Conservation (phyloP, 1,140 invertebrate genomes). For the Sitobion miscanthi region DNA sequence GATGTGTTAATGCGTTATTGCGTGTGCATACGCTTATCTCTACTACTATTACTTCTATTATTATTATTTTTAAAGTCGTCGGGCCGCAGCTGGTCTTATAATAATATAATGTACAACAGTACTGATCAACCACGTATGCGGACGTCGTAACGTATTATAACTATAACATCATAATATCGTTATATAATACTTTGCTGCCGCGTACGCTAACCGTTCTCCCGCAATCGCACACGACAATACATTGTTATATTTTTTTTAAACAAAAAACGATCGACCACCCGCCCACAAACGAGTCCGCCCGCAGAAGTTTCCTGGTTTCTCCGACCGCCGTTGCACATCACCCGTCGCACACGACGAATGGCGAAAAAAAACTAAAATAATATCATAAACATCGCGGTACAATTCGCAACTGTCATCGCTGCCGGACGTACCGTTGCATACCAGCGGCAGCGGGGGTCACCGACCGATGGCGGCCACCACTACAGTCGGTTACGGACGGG, state of each 20-base stretch:
- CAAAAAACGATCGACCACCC: background rate
- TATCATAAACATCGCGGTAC: no score
- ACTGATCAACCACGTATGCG: background rate
- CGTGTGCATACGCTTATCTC: background rate
- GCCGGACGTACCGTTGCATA: no score
- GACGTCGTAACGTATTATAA: background rate
- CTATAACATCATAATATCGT: no score
- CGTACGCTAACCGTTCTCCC: background rate
- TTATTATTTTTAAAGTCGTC: background rate
- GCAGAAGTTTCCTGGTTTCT: background rate
- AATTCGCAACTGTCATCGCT: no score
- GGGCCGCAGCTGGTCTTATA: background rate
- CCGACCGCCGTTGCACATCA: background rate
- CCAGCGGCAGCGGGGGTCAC: no score
- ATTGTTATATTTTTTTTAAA: background rate
- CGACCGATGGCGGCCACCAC: background rate
- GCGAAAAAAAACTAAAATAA: no score
- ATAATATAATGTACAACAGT: background rate
- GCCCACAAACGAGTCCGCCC: no score
- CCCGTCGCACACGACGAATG: no score
- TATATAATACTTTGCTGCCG: no score
- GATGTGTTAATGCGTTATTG: background rate
- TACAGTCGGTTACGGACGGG: background rate
- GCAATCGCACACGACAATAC: background rate
- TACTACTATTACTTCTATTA: no score